Percentiles rank a stretch among this genome's conserved stretches.
phyloP scores from a whole-genome alignment of 2,113 vertebrate species.

The Gavialis gangeticus region DNA sequence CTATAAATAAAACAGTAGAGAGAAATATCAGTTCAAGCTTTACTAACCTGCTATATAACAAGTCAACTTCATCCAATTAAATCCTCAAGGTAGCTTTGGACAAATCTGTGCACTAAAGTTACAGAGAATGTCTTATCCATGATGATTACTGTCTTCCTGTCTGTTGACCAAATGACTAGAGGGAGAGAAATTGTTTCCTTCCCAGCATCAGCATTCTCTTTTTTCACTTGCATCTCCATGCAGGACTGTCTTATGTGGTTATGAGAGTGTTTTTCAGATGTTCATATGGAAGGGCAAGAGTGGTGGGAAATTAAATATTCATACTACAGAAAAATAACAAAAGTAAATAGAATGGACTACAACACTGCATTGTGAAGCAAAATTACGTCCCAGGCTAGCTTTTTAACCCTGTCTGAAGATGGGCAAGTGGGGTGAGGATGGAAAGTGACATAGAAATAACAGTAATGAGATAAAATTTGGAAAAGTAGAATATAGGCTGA shows the following conservation, averaged over 20 bases:
- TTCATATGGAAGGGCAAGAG: slow-evolving; percentile 8
- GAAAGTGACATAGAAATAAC: accelerated
- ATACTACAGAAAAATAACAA: not conserved
- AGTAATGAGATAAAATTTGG: accelerated
- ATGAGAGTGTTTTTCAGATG: not conserved
- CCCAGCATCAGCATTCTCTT: not conserved
- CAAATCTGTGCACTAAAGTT: slow-evolving; percentile 7
- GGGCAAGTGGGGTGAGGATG: not conserved
- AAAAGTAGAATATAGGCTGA: not conserved
- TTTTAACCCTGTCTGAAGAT: not conserved
- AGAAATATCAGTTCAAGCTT: slow-evolving; percentile 44
- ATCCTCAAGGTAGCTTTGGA: slow-evolving; percentile 54
- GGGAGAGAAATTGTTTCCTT: not conserved
- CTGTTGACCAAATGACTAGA: not conserved
- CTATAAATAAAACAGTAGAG: slow-evolving; percentile 53
- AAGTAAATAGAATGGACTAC: not conserved
- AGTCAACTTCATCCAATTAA: slow-evolving; percentile 63
- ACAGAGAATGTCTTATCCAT: slow-evolving; percentile 17
- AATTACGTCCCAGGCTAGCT: not conserved
- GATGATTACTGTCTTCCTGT: slow-evolving; percentile 31
- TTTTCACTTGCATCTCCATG: accelerated
- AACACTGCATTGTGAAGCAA: accelerated
- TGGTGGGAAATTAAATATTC: not conserved
- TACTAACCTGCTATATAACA: slow-evolving; percentile 48
- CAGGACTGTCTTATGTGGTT: not conserved